Conservation (phyloP, 2,797 vertebrate genomes). For the Neopelma chrysocephalum region DNA sequence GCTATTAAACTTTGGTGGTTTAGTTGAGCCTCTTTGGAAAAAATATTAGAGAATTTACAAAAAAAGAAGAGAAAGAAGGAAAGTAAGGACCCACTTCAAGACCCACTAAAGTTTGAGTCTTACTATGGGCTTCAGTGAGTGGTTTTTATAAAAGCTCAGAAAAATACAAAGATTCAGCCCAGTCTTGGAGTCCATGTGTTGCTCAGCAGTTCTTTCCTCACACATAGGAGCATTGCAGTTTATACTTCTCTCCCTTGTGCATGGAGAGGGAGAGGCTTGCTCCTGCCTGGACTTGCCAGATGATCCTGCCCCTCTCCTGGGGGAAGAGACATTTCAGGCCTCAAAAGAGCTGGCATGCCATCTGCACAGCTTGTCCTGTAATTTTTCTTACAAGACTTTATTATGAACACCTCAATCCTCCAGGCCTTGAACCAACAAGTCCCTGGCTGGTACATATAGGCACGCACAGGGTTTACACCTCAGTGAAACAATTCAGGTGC, state of each 20-base stretch:
- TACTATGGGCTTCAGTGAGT: background rate
- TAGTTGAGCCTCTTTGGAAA: background rate
- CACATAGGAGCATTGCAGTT: accelerated
- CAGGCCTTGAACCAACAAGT: background rate
- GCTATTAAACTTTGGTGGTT: background rate
- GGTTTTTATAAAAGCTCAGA: background rate
- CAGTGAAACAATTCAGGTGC: background rate
- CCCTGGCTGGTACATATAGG: background rate
- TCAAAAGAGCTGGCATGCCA: background rate
- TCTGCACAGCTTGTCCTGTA: background rate
- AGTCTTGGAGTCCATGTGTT: accelerated
- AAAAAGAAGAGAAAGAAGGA: background rate
- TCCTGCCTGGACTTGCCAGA: background rate
- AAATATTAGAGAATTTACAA: background rate
- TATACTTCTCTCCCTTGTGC: background rate
- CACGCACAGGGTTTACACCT: accelerated
- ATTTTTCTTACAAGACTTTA: background rate
- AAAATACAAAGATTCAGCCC: background rate
- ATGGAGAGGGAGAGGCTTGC: background rate
- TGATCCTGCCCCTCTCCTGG: background rate
- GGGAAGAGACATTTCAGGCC: background rate
- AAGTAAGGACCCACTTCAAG: background rate
- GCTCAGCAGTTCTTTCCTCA: background rate
- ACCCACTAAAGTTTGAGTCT: background rate
- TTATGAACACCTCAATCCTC: background rate